Evolutionary conservation across 2,888 invertebrate species (phyloP).

Genomic region (Tethea ocularis): DNA sequence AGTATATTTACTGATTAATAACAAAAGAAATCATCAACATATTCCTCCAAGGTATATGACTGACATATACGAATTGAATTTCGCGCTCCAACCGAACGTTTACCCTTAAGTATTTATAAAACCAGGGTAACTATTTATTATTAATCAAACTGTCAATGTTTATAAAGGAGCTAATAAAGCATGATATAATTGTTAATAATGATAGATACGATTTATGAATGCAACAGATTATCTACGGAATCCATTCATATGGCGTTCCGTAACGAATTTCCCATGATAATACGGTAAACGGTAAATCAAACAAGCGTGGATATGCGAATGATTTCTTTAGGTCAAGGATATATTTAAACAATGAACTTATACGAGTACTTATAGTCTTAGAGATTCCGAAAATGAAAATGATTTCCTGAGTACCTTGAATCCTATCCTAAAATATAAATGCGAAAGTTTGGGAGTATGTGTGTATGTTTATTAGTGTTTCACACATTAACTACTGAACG

Average conservation of each 20-base stretch:
- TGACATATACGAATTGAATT: no score
- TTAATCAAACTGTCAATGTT: constrained; percentile 1
- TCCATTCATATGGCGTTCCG: neutral
- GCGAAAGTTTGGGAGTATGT: no score
- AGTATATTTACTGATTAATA: no score
- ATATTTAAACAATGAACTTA: neutral
- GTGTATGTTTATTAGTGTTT: no score
- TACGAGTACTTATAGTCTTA: no score
- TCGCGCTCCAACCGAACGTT: no score
- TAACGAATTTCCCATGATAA: neutral
- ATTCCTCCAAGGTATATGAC: no score
- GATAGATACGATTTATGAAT: neutral
- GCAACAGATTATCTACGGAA: neutral
- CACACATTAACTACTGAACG: no score
- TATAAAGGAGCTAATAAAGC: neutral
- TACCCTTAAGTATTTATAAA: neutral
- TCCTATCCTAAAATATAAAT: neutral
- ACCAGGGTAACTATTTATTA: neutral
- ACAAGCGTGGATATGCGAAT: neutral
- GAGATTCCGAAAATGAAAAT: neutral
- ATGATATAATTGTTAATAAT: neutral
- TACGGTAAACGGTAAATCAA: neutral
- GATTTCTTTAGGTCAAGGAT: neutral
- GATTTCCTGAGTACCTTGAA: neutral
- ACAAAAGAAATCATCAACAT: no score